phyloP scores from a whole-genome alignment of 2,888 invertebrate species.

The Encarsia formosa region DNA sequence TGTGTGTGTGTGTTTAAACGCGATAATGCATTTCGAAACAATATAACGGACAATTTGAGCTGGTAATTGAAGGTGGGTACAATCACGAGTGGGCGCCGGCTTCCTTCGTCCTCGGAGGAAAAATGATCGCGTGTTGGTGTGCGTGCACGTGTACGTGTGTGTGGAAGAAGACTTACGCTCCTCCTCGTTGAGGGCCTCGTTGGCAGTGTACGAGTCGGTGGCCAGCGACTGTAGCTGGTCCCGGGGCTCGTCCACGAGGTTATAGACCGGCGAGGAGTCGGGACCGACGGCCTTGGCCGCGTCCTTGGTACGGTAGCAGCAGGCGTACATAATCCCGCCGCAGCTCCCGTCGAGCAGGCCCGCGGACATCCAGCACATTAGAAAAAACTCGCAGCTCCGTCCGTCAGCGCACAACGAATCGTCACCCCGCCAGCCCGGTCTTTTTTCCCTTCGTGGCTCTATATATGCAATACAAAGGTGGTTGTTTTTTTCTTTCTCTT shows the following conservation, averaged over 20 bases:
- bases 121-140: neutral
- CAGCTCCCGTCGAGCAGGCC: slow-evolving; percentile 83
- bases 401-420: slow-evolving; percentile 65
- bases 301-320: slow-evolving; percentile 68
- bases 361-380: slow-evolving; percentile 87
- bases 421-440: slow-evolving; percentile 50
- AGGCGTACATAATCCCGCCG: slow-evolving; percentile 76
- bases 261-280: too few species aligned
- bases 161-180: slow-evolving; percentile 53
- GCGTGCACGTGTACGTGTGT: neutral
- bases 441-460: slow-evolving; percentile 49
- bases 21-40: too few species aligned
- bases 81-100: too few species aligned
- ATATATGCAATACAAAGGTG: slow-evolving; percentile 35
- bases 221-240: slow-evolving; percentile 44
- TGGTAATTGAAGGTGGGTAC: too few species aligned
- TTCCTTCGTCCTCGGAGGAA: too few species aligned
- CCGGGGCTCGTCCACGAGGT: slow-evolving; percentile 46
- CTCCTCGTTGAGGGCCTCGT: slow-evolving; percentile 53
- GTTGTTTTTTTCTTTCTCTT: neutral
- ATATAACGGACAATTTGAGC: too few species aligned
- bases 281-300: slow-evolving; percentile 46
- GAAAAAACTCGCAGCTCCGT: slow-evolving; percentile 84
- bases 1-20: neutral
- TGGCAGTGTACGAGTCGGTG: slow-evolving; percentile 55